A percentile compares a stretch with the other conserved stretches of the same genome.
phyloP scores from a whole-genome alignment of 2,797 vertebrate genomes.

The Amniataba percoides region DNA sequence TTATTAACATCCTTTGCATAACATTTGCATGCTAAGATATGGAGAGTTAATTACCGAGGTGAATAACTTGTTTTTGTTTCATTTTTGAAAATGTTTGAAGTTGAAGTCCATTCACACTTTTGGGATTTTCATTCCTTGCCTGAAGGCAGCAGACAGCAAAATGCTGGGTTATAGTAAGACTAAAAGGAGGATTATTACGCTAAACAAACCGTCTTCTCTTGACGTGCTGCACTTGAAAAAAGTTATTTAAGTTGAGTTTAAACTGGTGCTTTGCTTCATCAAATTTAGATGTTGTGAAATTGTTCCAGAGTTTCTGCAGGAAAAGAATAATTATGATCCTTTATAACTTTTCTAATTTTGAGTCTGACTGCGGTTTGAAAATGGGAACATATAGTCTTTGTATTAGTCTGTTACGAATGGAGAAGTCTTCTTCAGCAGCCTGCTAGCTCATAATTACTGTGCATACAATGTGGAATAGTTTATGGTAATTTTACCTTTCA shows the following conservation, averaged over 20 bases:
- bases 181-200: background rate
- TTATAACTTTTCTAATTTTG: background rate
- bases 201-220: slow-evolving; percentile 5
- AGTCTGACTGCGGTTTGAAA: background rate
- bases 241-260: slow-evolving; percentile 13
- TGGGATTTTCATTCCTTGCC: background rate
- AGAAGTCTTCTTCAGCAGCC: background rate
- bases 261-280: background rate
- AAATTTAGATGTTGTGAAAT: too few relatives aligned
- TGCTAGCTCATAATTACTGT: background rate
- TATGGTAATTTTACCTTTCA: background rate
- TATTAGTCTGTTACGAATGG: too few relatives aligned
- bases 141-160: background rate
- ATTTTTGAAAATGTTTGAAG: background rate
- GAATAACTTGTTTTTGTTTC: background rate
- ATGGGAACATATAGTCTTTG: background rate
- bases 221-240: background rate
- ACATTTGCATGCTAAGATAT: background rate
- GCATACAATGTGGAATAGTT: background rate
- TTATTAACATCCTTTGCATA: background rate
- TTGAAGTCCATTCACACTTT: background rate
- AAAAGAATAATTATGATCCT: background rate
- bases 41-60: too few relatives aligned
- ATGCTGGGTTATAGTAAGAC: background rate
- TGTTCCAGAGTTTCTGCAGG: too few relatives aligned